Conservation (phyloP, 2,888 invertebrate genomes). For the Graphium colonna region DNA sequence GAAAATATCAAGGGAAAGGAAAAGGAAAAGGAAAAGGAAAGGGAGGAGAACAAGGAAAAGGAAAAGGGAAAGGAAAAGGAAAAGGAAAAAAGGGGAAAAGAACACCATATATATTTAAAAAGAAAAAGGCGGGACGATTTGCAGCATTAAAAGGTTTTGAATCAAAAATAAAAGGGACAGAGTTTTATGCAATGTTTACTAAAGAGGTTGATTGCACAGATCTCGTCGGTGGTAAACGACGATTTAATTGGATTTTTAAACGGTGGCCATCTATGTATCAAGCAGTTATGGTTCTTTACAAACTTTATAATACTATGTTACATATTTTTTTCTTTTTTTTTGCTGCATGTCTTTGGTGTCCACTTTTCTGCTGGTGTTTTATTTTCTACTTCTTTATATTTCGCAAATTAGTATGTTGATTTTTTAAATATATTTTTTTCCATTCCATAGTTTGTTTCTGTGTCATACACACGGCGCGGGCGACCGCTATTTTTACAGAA, state of each 20-base stretch:
- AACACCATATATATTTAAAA: background rate
- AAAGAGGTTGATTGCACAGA: constrained; percentile 1
- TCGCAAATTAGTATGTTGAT: too few species aligned
- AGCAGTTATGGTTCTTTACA: constrained; percentile 21
- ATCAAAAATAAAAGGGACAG: too few species aligned
- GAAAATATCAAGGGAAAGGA: background rate
- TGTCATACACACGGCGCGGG: too few species aligned
- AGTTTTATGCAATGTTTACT: too few species aligned
- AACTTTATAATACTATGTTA: constrained; percentile 28
- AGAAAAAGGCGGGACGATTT: too few species aligned
- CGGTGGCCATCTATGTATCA: constrained; percentile 38
- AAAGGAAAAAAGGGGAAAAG: background rate
- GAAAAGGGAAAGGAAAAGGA: background rate
- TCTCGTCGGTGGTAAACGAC: constrained; percentile 19
- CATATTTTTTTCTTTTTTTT: constrained; percentile 30
- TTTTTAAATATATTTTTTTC: too few species aligned
- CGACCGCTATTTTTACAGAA: too few species aligned
- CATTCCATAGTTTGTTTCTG: too few species aligned
- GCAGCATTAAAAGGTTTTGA: too few species aligned
- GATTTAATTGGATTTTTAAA: constrained; percentile 31
- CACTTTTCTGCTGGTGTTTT: constrained; percentile 33
- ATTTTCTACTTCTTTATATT: too few species aligned
- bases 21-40: background rate
- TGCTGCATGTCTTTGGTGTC: constrained; percentile 46
- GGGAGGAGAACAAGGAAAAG: background rate